Evolutionary conservation across 2,888 invertebrate species (phyloP), one percentile per base, ranked within the genome.

Genomic region (Epicampocera succincta): DNA sequence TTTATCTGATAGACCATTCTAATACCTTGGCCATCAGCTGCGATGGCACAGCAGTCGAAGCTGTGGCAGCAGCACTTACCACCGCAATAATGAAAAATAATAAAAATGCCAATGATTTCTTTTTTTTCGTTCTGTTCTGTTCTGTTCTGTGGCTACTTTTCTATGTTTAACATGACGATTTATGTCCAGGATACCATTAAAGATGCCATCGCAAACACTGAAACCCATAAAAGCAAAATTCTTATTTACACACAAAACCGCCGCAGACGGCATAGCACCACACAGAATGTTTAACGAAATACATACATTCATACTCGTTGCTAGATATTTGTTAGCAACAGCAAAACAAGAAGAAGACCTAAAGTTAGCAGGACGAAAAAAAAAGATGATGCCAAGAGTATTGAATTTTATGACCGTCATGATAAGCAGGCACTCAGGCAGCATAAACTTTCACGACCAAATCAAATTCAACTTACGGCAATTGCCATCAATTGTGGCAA

Each of bases 401-500:
- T 68, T 50, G 60, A 69, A 54, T 81, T 82, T 84, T 82, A 82
- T 84, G 73, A 33, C 29, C 44, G 17, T 21, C 50, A 56, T 69
- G 63, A 73, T 69, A 65, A 68, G 76, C 56, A 81, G 54, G 13
- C 76, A 56, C 50, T 58, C 19, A 44, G 50, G 46, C 61, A 60
- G 68, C 63, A 73, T 73, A 74, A 84, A 80, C 65, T 80, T 83
- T 83, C 83, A 83, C 76, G 76, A 71, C 79, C 80, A 75, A 80
- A 84, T 83, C 80, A 84, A 83, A 83, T 74, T 79, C 80, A 82
- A 82, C 80, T 83, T 83, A 77, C 72, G 76, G 73, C 80, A 83
- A 84, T 80, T 80, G 75, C 42, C 60, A 58, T 60, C 74, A 69
- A 56, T 69, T 80, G 52, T 48, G 21, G 66, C 50, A 48, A 54